Evolutionary conservation across 2,797 vertebrate genomes (phyloP).

Genomic region (Hozukius guyotensis): DNA sequence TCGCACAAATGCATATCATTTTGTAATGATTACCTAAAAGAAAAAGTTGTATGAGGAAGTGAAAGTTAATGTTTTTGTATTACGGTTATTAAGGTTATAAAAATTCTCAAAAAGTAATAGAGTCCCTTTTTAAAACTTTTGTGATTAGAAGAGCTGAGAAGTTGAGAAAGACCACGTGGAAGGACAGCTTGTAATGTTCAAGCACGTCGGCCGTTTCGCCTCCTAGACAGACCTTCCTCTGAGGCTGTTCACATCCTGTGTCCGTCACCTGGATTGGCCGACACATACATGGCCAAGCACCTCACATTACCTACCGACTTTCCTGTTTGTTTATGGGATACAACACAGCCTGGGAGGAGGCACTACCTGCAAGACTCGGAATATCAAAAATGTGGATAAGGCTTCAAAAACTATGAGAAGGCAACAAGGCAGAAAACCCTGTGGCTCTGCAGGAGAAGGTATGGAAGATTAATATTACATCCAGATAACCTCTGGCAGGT

Average conservation of each 20-base stretch:
- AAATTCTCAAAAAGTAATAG: neutral
- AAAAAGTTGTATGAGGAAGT: neutral
- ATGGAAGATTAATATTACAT: neutral
- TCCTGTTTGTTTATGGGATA: neutral
- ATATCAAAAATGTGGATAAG: slow-evolving; percentile 11
- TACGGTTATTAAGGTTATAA: neutral
- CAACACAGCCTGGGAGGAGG: neutral
- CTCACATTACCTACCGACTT: neutral
- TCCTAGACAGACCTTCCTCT: neutral
- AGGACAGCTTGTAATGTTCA: neutral
- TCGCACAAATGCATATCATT: neutral
- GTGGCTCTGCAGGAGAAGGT: neutral
- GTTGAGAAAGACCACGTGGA: neutral
- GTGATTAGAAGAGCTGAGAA: neutral
- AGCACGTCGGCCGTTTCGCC: neutral
- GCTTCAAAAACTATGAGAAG: neutral
- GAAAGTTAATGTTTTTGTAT: neutral
- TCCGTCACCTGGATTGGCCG: neutral
- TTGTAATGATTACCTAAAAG: neutral
- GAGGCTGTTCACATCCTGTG: neutral
- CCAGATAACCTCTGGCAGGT: neutral
- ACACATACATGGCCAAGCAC: neutral
- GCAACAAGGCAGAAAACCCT: neutral
- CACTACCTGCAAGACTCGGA: neutral
- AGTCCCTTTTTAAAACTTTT: neutral